Percentiles rank a stretch among this genome's conserved stretches.
phyloP scores from a whole-genome alignment of 2,888 invertebrate species.

The Tyria jacobaeae region DNA sequence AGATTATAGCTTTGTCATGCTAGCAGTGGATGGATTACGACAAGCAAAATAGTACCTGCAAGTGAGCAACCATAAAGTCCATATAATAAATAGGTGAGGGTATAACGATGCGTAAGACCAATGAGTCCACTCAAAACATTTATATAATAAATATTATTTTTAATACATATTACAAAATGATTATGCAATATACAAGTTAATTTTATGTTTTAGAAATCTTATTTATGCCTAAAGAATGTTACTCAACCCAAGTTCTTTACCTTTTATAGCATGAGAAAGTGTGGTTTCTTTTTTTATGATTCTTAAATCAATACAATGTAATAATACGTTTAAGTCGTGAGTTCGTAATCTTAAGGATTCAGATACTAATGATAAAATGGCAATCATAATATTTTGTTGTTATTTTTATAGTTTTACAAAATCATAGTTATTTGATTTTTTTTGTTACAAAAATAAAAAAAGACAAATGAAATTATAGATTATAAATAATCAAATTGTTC shows the following conservation, averaged over 20 bases:
- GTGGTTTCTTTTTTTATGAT: slow-evolving; percentile 15
- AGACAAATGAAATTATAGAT: not conserved
- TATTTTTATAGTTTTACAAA: not conserved
- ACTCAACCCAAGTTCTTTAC: slow-evolving; percentile 28
- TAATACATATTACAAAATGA: slow-evolving; percentile 7
- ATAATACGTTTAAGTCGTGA: slow-evolving; percentile 1
- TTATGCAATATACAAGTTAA: slow-evolving; percentile 3
- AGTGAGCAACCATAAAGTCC: not conserved
- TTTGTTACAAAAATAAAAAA: not conserved
- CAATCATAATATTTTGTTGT: not conserved
- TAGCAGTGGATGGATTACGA: not conserved
- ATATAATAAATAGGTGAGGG: not conserved
- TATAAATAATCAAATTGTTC: not conserved
- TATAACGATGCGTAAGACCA: not conserved
- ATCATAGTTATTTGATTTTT: not conserved
- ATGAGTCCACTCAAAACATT: not conserved
- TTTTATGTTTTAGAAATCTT: slow-evolving; percentile 26
- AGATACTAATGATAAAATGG: too few relatives aligned
- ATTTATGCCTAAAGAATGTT: slow-evolving; percentile 32
- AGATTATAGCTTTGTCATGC: not conserved
- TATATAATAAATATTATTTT: not conserved
- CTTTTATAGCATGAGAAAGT: slow-evolving; percentile 40
- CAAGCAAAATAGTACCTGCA: not conserved
- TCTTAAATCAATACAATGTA: slow-evolving; percentile 14
- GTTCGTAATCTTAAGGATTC: not conserved